Evolutionary conservation across 2,113 vertebrate genomes (phyloP).

Genomic region (Vicugna pacos): DNA sequence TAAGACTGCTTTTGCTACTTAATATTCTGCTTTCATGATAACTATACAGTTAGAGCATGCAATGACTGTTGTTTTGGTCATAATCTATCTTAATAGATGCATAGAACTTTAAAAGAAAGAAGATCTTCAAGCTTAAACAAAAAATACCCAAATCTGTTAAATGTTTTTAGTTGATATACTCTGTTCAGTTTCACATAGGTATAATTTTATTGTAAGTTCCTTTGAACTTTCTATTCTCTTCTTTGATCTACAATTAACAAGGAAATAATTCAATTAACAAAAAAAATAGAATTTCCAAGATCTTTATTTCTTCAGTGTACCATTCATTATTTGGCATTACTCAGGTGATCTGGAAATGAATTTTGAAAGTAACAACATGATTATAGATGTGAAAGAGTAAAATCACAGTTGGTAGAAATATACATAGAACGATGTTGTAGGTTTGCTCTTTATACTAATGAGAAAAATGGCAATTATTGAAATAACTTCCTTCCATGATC

Average conservation of each 20-base stretch:
- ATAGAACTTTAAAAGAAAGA: background rate
- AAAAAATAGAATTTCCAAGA: conserved; percentile 40
- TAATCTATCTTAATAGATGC: background rate
- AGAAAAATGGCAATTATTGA: background rate
- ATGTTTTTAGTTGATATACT: background rate
- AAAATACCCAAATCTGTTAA: background rate
- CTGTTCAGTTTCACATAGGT: background rate
- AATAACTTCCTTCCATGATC: background rate
- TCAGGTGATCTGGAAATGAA: background rate
- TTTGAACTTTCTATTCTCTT: conserved; percentile 36
- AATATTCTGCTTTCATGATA: background rate
- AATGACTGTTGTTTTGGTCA: background rate
- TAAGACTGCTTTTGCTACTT: background rate
- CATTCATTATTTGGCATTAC: conserved; percentile 24
- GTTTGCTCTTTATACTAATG: background rate
- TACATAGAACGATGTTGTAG: background rate
- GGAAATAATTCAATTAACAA: background rate
- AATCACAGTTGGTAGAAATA: background rate
- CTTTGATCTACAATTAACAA: background rate
- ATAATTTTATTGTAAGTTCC: background rate
- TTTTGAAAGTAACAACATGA: background rate
- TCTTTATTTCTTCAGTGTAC: background rate
- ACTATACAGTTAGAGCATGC: background rate
- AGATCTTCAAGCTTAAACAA: background rate
- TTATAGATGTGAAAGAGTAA: conserved; percentile 10